phyloP scores from a whole-genome alignment of 2,888 invertebrate species.

The Cephonodes hylas region DNA sequence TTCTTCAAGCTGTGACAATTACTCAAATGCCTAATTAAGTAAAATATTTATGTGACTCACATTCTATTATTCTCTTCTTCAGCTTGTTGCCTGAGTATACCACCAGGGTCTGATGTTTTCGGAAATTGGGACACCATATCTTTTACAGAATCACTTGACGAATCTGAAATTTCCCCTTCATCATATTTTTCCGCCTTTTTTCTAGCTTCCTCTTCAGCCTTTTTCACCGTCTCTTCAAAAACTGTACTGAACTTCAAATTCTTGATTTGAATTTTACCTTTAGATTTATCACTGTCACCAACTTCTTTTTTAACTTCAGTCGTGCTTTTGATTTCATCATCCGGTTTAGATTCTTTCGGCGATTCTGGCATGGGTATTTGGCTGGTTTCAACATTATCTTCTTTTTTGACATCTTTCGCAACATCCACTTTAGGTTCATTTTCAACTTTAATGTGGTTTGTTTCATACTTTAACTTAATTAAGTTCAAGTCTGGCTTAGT shows the following conservation, averaged over 20 bases:
- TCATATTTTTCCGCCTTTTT: slow-evolving; percentile 82
- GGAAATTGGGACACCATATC: slow-evolving; percentile 68
- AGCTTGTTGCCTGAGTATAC: slow-evolving; percentile 67
- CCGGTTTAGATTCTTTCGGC: slow-evolving; percentile 43
- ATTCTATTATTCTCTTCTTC: slow-evolving; percentile 78
- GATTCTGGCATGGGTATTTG: slow-evolving; percentile 67
- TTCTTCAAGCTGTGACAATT: too few relatives aligned
- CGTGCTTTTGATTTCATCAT: slow-evolving; percentile 40
- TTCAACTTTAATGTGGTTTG: slow-evolving; percentile 37
- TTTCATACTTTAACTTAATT: slow-evolving; percentile 37
- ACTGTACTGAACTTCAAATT: slow-evolving; percentile 85
- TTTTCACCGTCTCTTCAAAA: slow-evolving; percentile 84
- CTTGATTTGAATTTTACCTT: slow-evolving; percentile 84
- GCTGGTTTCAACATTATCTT: slow-evolving; percentile 54
- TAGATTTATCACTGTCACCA: slow-evolving; percentile 62
- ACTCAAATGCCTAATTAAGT: too few relatives aligned
- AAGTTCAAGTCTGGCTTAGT: slow-evolving; percentile 43
- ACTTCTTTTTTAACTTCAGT: slow-evolving; percentile 37
- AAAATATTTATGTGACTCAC: slow-evolving; percentile 49
- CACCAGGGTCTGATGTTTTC: slow-evolving; percentile 72
- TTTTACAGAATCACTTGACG: slow-evolving; percentile 62
- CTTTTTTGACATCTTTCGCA: slow-evolving; percentile 39
- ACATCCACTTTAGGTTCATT: slow-evolving; percentile 34
- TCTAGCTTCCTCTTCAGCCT: slow-evolving; percentile 83
- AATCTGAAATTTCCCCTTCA: slow-evolving; percentile 83